Conservation (phyloP, 2,113 vertebrate species). For the Scomber scombrus region DNA sequence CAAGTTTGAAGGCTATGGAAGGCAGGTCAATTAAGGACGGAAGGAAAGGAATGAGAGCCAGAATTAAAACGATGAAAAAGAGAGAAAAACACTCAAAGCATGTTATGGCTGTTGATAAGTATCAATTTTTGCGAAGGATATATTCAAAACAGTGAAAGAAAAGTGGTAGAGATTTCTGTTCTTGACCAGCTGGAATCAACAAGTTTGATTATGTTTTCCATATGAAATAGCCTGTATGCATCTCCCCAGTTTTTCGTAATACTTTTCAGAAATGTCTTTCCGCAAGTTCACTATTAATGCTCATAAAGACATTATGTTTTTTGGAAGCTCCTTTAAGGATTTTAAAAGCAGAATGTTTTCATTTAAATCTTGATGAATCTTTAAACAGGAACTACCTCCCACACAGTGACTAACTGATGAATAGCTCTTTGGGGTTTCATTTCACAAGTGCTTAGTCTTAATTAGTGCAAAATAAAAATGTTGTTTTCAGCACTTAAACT, state of each 20-base stretch:
- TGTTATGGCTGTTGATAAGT: not conserved
- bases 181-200: not conserved
- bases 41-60: not conserved
- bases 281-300: not conserved
- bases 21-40: not conserved
- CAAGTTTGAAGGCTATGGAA: not conserved
- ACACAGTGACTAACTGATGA: not conserved
- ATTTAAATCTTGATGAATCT: not conserved
- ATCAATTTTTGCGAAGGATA: not conserved
- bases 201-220: not conserved
- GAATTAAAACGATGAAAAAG: too few relatives aligned
- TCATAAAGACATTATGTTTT: not conserved
- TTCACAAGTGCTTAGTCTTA: not conserved
- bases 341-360: not conserved
- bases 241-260: not conserved
- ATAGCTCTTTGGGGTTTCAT: not conserved
- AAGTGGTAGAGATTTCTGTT: not conserved
- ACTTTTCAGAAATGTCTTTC: not conserved
- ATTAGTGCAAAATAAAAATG: not conserved
- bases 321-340: not conserved
- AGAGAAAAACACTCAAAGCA: not conserved
- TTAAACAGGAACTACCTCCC: not conserved
- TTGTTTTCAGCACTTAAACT: not conserved
- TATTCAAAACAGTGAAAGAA: not conserved
- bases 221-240: not conserved